phyloP scores from a whole-genome alignment of 1,140 invertebrate species.

The Nebria ingens region DNA sequence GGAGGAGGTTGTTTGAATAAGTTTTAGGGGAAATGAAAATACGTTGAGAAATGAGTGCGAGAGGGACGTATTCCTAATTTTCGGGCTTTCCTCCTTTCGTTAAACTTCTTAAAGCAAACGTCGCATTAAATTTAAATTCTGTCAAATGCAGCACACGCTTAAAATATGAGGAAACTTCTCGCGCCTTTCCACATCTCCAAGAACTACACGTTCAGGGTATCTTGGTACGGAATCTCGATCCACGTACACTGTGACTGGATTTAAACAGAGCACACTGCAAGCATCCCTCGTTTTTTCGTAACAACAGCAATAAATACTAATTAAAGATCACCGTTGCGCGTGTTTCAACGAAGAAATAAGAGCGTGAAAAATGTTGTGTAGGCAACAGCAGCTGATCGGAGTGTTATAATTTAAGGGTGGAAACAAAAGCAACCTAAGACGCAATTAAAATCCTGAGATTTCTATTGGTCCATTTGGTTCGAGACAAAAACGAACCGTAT shows the following conservation, averaged over 20 bases:
- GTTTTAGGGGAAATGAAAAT: too few species aligned
- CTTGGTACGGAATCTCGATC: neutral
- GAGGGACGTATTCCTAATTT: too few species aligned
- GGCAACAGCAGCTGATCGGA: too few species aligned
- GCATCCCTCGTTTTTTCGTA: too few species aligned
- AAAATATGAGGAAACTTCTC: slow-evolving; percentile 5
- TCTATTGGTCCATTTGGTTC: slow-evolving; percentile 24
- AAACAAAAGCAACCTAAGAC: slow-evolving; percentile 33
- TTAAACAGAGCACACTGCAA: too few species aligned
- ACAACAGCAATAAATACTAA: too few species aligned
- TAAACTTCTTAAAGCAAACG: slow-evolving; percentile 4
- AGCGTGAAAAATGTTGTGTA: too few species aligned
- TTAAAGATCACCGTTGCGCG: too few species aligned
- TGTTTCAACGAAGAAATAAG: too few species aligned
- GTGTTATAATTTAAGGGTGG: slow-evolving; percentile 25
- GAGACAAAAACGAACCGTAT: neutral
- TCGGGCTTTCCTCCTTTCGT: neutral
- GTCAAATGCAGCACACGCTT: slow-evolving; percentile 2
- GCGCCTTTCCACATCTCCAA: neutral
- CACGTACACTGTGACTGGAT: too few species aligned
- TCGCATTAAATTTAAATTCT: slow-evolving; percentile 6
- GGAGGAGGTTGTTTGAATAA: too few species aligned
- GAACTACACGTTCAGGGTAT: neutral
- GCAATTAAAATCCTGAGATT: slow-evolving; percentile 34
- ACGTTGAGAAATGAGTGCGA: too few species aligned